These are phyloP conservation scores for Drosophila mercatorum DNA, from an alignment of 2,888 invertebrate genomes.

Conservation along the genomic window DNA sequence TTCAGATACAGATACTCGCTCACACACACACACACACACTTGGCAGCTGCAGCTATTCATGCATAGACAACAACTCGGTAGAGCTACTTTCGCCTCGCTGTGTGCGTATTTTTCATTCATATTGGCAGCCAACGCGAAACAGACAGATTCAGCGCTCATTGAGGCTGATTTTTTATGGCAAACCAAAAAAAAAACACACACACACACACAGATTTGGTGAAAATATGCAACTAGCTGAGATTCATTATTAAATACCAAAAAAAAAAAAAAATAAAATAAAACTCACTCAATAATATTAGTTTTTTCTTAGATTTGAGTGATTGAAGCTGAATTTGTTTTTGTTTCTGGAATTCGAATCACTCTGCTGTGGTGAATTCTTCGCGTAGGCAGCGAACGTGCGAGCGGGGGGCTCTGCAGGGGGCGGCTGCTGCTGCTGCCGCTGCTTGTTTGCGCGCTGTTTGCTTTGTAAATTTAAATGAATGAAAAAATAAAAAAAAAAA, in stretches of 20 bases:
- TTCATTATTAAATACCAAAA: conserved; percentile 59
- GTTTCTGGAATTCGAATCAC: conserved; percentile 17
- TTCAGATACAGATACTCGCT: conserved; percentile 57
- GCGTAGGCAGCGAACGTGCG: conserved; percentile 43
- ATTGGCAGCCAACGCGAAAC: conserved; percentile 73
- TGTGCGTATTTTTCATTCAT: conserved; percentile 78
- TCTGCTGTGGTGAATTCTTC: conserved; percentile 32
- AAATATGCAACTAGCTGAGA: conserved; percentile 57
- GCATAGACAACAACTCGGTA: conserved; percentile 54
- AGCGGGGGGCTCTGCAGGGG: conserved; percentile 40
- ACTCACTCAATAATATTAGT: conserved; percentile 32
- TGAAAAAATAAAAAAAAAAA: conserved; percentile 80
- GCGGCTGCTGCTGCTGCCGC: conserved; percentile 22
- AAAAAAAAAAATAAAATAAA: background rate
- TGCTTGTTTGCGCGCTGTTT: conserved; percentile 60
- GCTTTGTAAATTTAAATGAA: conserved; percentile 81
- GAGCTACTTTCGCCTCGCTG: conserved; percentile 58
- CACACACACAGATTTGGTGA: conserved; percentile 32
- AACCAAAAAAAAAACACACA: conserved; percentile 4
- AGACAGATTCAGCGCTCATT: conserved; percentile 54
- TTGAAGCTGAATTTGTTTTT: conserved; percentile 25
- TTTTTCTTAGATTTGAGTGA: conserved; percentile 25
- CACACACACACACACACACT: conserved; percentile 30
- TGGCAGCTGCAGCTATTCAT: conserved; percentile 70
- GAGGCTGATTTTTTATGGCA: conserved; percentile 57